Base-by-base conservation (phyloP, 1,140 invertebrate species). In the Cydia fagiglandana region DNA sequence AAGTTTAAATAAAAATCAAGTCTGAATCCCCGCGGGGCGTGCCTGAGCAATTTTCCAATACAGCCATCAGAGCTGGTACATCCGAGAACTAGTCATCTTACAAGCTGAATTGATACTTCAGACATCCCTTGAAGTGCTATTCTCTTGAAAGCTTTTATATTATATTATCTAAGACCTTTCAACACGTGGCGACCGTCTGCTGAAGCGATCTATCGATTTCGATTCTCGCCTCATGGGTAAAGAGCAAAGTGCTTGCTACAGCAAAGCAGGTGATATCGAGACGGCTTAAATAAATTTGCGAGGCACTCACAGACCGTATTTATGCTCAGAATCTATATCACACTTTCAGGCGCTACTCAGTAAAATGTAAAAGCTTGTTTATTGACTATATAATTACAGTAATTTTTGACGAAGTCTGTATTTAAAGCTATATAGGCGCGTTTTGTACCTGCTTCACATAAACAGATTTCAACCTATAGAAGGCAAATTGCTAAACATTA, bases 61-160 rank as follows among this genome's bases (percentile, higher is more conserved):
- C 89, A 91, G 86, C 88, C 85, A 92, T 91, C 86, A 82, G 82
- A 84, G 87, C 83, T 84, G 85, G 76, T 83, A 86, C 83, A 88
- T 88, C 81, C 82, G 84, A 87, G 82, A 86, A 85, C 85, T 86
- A 89, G 90, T 88, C 81, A 87, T 90, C 85, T 91, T 90, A 92
- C 91, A 92, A 91, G 89, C 87, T 88, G 89, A 91, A 92, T 92
- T 91, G 91, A 92, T 92, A 91, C 91, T 92, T 91, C 86, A 92
- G 89, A 92, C 90, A 87, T 84, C 83, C 86, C 81, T 84, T 89
- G 85, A 85, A 88, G 84, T 88, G 87, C 88, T 89, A 91, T 91
- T 92, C 89, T 91, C 88, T 91, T 91, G 89, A 92, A 92, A 92
- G 91, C 89, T 92, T 92, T 91, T 92, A 91, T 91, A 92, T 92